Base-by-base conservation (phyloP, 2,113 vertebrate genomes). In the Vidua chalybeata region DNA sequence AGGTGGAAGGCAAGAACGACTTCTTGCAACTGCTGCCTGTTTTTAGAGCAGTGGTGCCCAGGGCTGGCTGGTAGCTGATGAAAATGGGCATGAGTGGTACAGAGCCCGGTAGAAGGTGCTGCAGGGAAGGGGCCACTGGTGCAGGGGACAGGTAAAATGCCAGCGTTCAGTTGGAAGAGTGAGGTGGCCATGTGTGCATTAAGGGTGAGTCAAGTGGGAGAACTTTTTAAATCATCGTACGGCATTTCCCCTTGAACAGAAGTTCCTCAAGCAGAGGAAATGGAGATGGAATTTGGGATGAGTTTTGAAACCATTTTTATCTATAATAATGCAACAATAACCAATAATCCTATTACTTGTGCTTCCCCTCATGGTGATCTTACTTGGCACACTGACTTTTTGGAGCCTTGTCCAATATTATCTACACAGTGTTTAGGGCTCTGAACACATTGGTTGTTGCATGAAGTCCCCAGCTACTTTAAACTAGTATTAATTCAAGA, bases 151-250 rank as follows among this genome's bases (percentile, higher is more conserved):
- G 24, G 31, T 63, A 58, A 79, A 89, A 72, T 63, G 28, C 39
- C 37, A 22, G 1, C 3, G 15, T 7, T 46, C 0, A 0, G 13
- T 1, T 35, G 52, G 58, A 83, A 91, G 20, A 56, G 33, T 0
- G 1, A 69, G 46, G 55, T 46, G 41, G 26, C 28, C 26, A 15
- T 2, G 3, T 37, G 45, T 75, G 51, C 37, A 20, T 69, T 54
- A 67, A 83, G 18, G 45, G 11, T 46, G 54, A 55, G 11, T 26
- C 31, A 63, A 39, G 16, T 20, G 55, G 28, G 17, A 84, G 41
- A 77, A 46, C 16, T 21, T 71, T 83, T 74, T 18, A 21, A 62
- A 71, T 30, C 24, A 49, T 51, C 3, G 3, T 71, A 67, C 54
- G 43, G 43, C 4, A 33, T 48, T 55, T 63, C 33, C 27, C 7